A percentile compares a stretch with the other conserved stretches of the same genome.
These are phyloP conservation scores for Labeo catla DNA, from an alignment of 2,113 vertebrate genomes.

Conservation along the genomic window DNA sequence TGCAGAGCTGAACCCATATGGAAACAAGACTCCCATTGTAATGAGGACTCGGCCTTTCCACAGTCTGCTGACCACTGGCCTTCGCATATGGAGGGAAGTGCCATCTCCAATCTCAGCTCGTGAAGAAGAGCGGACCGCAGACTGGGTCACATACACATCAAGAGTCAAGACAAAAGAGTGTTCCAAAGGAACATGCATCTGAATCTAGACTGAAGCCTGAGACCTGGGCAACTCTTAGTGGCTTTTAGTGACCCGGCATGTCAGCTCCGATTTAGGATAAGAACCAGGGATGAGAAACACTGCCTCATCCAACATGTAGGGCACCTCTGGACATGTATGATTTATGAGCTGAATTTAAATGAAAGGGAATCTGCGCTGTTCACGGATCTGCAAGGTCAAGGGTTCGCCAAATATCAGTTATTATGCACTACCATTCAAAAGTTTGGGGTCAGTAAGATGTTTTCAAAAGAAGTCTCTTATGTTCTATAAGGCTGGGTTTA, in stretches of 20 bases:
- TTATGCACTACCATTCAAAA: not conserved
- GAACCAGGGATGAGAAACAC: not conserved
- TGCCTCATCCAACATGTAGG: not conserved
- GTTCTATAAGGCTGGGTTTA: not conserved
- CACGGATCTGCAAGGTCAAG: not conserved
- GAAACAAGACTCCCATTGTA: conserved; percentile 53
- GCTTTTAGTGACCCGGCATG: not conserved
- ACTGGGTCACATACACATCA: not conserved
- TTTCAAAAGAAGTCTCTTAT: not conserved
- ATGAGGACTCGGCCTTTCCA: conserved; percentile 4
- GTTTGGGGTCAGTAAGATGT: not conserved
- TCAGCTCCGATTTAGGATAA: not conserved
- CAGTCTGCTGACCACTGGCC: conserved; percentile 43
- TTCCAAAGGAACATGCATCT: not conserved
- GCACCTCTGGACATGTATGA: not conserved
- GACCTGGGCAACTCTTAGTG: not conserved
- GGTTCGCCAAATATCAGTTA: not conserved
- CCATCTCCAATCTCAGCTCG: conserved; percentile 32
- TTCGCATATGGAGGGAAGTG: conserved; percentile 37
- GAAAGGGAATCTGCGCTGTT: not conserved
- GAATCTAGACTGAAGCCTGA: not conserved
- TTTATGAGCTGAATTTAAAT: not conserved
- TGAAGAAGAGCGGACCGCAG: conserved; percentile 43
- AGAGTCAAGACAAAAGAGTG: not conserved
- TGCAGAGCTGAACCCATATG: conserved; percentile 28